Percentiles rank a stretch among this genome's conserved stretches.
These are phyloP conservation scores for Thomomys bottae DNA, from an alignment of 2,113 vertebrate species.

Conservation along the genomic window DNA sequence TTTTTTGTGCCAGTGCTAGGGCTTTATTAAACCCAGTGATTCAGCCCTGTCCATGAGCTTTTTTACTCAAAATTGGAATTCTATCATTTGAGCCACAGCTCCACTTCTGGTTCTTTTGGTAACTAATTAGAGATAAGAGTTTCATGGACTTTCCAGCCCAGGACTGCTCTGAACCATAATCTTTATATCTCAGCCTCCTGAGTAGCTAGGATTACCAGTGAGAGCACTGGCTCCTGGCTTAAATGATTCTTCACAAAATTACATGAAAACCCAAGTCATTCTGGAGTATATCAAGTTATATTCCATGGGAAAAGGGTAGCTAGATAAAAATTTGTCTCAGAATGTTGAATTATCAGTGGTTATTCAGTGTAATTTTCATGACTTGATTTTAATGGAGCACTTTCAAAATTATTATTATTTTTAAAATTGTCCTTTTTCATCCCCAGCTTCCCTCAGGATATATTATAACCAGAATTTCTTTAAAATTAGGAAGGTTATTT, in stretches of 20 bases:
- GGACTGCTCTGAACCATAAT: too few relatives aligned
- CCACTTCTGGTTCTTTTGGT: too few relatives aligned
- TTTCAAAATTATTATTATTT: background rate
- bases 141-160: too few relatives aligned
- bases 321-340: background rate
- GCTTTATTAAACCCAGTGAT: too few relatives aligned
- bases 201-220: too few relatives aligned
- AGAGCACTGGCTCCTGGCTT: too few relatives aligned
- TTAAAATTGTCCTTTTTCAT: background rate
- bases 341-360: background rate
- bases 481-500: background rate
- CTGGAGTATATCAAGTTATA: background rate
- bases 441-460: background rate
- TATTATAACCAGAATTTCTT: background rate
- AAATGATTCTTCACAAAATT: background rate
- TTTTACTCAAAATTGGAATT: too few relatives aligned
- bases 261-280: constrained; percentile 1
- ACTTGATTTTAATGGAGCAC: background rate
- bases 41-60: too few relatives aligned
- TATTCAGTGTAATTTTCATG: constrained; percentile 6
- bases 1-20: too few relatives aligned
- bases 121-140: too few relatives aligned
- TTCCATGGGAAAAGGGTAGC: background rate
- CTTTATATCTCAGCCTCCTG: too few relatives aligned
- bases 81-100: too few relatives aligned